phyloP scores from a whole-genome alignment of 2,113 vertebrate species.

The Electrona antarctica region DNA sequence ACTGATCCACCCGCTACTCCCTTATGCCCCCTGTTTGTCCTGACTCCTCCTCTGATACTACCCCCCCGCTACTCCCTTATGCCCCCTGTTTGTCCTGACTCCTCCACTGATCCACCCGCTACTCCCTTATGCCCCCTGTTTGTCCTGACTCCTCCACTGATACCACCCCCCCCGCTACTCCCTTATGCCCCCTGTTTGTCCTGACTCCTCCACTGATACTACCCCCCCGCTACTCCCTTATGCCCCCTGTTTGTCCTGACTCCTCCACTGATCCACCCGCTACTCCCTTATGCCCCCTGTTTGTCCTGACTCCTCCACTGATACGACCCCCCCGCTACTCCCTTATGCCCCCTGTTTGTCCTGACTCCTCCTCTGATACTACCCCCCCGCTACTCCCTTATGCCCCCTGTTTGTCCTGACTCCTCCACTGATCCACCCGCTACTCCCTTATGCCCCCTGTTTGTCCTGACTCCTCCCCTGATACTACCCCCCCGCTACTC shows the following conservation, averaged over 20 bases:
- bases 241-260: conserved; percentile 46
- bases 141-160: conserved; percentile 27
- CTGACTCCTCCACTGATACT: conserved; percentile 20
- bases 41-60: conserved; percentile 15
- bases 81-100: conserved; percentile 45
- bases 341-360: too few species aligned
- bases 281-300: too few species aligned
- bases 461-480: conserved; percentile 29
- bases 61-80: conserved; percentile 28
- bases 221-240: conserved; percentile 27
- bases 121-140: too few species aligned
- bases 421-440: conserved; percentile 11
- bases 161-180: conserved; percentile 20
- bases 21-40: too few species aligned
- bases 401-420: conserved; percentile 46
- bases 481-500: conserved; percentile 21
- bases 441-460: too few species aligned
- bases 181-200: too few species aligned
- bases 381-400: conserved; percentile 27
- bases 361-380: conserved; percentile 19
- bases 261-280: conserved; percentile 11
- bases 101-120: conserved; percentile 10
- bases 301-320: conserved; percentile 30
- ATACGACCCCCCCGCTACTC: conserved; percentile 21
- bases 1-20: conserved; percentile 15